These are phyloP conservation scores for Butastur rufipennis DNA, from an alignment of 2,113 vertebrate genomes.

Conservation along the genomic window DNA sequence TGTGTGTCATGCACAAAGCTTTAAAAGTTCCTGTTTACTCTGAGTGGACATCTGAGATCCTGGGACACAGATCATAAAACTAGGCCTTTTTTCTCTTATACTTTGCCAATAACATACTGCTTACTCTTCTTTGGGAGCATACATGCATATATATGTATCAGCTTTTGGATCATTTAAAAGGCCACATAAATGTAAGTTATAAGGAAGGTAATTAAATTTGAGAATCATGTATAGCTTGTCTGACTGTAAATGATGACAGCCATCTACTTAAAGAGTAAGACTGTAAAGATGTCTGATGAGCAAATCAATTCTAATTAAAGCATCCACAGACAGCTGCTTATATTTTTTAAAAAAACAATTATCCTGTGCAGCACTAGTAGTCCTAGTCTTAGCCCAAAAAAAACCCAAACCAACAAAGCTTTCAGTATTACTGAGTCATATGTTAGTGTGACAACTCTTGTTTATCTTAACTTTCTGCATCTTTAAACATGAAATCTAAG, in stretches of 20 bases:
- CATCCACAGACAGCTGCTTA: background rate
- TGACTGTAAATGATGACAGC: conserved; percentile 21
- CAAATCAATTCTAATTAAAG: conserved; percentile 20
- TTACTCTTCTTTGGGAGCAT: background rate
- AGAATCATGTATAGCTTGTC: background rate
- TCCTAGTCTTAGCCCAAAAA: background rate
- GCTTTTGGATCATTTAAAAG: background rate
- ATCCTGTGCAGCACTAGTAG: background rate
- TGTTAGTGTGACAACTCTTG: conserved; percentile 44
- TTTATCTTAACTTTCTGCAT: conserved; percentile 47
- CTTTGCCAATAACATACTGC: background rate
- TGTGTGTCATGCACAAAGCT: background rate
- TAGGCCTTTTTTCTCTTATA: conserved; percentile 10
- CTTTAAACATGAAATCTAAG: conserved; percentile 49
- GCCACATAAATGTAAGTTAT: background rate
- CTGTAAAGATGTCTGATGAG: background rate
- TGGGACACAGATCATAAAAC: conserved; percentile 5
- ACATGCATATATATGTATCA: background rate
- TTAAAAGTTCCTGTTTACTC: conserved; percentile 54
- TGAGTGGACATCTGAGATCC: background rate
- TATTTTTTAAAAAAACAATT: background rate
- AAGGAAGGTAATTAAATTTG: background rate
- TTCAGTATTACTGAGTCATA: conserved; percentile 12
- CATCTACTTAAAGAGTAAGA: background rate
- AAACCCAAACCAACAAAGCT: background rate